Evolutionary conservation across 2,113 vertebrate genomes (phyloP), one percentile per base, ranked within the genome.

Genomic region (Amblyornis subalaris): DNA sequence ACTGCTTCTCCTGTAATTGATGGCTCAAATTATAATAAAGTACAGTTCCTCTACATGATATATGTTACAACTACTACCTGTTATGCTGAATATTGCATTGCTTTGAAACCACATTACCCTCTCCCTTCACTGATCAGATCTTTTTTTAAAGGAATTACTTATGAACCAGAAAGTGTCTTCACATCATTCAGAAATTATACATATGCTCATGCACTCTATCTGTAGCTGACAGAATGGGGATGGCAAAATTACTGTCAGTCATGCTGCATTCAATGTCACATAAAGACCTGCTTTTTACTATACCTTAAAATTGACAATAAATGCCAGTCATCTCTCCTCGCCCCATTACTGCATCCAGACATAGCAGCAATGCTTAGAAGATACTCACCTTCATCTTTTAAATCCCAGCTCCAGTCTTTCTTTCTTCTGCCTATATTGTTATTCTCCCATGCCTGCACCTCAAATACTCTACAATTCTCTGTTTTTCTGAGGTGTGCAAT

Each of bases 121-220:
- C 94, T 85, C 85, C 66, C 75, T 88, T 91, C 60, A 77, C 38
- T 0, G 7, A 92, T 85, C 91, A 89, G 80, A 87, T 82, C 80
- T 50, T 86, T 93, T 89, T 92, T 91, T 75, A 58, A 77, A 84
- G 79, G 69, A 96, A 79, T 85, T 91, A 91, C 88, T 96, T 95
- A 95, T 82, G 88, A 90, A 89, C 89, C 92, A 93, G 92, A 95
- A 94, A 96, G 88, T 89, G 82, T 92, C 94, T 94, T 95, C 95
- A 91, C 77, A 83, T 94, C 92, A 92, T 89, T 95, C 93, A 96
- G 92, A 94, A 96, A 96, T 96, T 96, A 96, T 89, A 96, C 85
- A 92, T 95, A 96, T 92, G 92, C 74, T 95, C 89, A 93, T 85
- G 94, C 92, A 96, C 73, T 96, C 94, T 91, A 94, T 92, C 93